A percentile compares a stretch with the other conserved stretches of the same genome.
Evolutionary conservation across 2,888 invertebrate species (phyloP).

Genomic region (Philereme transversata): DNA sequence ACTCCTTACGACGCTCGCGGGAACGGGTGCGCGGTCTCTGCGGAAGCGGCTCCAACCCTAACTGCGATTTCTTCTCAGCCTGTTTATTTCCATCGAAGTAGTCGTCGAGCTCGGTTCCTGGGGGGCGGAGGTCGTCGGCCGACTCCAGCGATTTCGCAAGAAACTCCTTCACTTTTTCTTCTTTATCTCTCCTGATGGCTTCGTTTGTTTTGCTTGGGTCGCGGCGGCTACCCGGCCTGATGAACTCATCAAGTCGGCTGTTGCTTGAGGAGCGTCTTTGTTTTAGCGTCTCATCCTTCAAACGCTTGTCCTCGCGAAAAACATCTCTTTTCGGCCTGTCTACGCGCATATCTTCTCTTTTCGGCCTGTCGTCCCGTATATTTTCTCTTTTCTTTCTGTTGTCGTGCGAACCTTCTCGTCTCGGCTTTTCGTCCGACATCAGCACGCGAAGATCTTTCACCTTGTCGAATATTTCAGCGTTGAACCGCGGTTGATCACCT

Average conservation of each 20-base stretch:
- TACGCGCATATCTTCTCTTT: slow-evolving; percentile 2
- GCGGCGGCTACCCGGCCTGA: slow-evolving; percentile 74
- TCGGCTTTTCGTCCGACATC: slow-evolving; percentile 39
- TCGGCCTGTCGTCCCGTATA: slow-evolving; percentile 3
- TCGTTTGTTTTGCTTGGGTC: slow-evolving; percentile 73
- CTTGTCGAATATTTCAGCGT: slow-evolving; percentile 51
- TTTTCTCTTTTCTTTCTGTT: slow-evolving; percentile 29
- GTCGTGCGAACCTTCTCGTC: slow-evolving; percentile 10
- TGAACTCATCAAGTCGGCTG: slow-evolving; percentile 58
- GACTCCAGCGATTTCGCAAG: slow-evolving; percentile 71
- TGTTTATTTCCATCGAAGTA: slow-evolving; percentile 55
- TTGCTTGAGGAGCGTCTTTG: slow-evolving; percentile 41
- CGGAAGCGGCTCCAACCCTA: not conserved
- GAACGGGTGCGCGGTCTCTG: slow-evolving; percentile 22
- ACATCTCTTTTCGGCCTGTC: slow-evolving; percentile 10
- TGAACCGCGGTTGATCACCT: slow-evolving; percentile 42
- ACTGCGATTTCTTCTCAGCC: slow-evolving; percentile 36
- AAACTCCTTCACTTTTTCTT: slow-evolving; percentile 73
- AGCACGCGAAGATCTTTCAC: slow-evolving; percentile 65
- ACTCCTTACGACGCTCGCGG: slow-evolving; percentile 30
- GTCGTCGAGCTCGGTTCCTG: slow-evolving; percentile 77
- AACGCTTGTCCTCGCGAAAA: slow-evolving; percentile 10
- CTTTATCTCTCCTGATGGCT: slow-evolving; percentile 74
- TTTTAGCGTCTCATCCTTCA: slow-evolving; percentile 11
- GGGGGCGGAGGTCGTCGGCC: slow-evolving; percentile 67